phyloP scores from a whole-genome alignment of 1,140 invertebrate species.

The Aphelinus certus region DNA sequence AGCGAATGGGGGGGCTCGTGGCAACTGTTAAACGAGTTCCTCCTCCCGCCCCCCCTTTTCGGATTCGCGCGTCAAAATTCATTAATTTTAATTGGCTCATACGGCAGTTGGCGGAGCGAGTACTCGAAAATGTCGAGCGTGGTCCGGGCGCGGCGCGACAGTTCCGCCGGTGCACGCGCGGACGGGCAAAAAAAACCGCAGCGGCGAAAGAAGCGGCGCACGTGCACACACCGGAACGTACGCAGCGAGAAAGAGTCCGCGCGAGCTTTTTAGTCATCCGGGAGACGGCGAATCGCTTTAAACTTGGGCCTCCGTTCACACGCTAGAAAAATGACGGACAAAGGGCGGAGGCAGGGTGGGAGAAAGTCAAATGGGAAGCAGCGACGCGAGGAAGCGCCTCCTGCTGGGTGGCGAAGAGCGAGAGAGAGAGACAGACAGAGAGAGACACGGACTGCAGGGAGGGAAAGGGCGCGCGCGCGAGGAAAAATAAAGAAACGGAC shows the following conservation, averaged over 20 bases:
- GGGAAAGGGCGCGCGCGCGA: too few relatives aligned
- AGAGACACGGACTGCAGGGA: too few relatives aligned
- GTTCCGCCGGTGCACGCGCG: neutral
- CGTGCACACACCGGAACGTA: neutral
- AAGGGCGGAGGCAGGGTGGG: neutral
- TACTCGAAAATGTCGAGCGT: slow-evolving; percentile 26
- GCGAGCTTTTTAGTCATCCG: neutral
- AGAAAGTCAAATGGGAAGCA: neutral
- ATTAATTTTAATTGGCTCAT: slow-evolving; percentile 38
- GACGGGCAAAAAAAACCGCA: neutral
- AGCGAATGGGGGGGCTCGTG: too few relatives aligned
- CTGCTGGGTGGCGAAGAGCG: neutral
- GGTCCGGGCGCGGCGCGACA: neutral
- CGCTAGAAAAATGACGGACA: slow-evolving; percentile 38
- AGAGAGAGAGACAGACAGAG: neutral
- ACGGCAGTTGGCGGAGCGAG: neutral
- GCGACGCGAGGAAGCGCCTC: slow-evolving; percentile 14
- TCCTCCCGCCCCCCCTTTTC: neutral
- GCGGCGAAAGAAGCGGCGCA: neutral
- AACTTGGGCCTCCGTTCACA: slow-evolving; percentile 24
- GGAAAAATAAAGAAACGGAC: neutral
- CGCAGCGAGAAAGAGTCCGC: neutral
- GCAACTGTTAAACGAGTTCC: slow-evolving; percentile 23
- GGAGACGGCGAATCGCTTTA: slow-evolving; percentile 2
- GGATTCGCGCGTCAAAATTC: slow-evolving; percentile 2